Percentiles rank a stretch among this genome's conserved stretches.
phyloP scores from a whole-genome alignment of 2,888 invertebrate species.

The Chaitophorus viminalis region DNA sequence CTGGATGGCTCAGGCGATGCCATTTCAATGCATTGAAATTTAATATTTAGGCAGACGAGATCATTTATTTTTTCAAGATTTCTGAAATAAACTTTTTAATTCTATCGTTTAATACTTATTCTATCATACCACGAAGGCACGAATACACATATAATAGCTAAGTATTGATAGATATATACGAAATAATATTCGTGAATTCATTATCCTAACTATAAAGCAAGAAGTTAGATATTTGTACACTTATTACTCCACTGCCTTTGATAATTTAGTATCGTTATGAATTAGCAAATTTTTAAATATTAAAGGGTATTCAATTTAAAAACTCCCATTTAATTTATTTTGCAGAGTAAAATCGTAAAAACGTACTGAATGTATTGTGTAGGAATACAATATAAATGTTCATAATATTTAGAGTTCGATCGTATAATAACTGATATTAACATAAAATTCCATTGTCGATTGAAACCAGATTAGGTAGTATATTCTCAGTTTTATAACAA shows the following conservation, averaged over 20 bases:
- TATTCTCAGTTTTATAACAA: background rate
- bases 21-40: background rate
- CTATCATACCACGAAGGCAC: background rate
- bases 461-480: slow-evolving; percentile 1
- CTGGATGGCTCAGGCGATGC: background rate
- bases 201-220: background rate
- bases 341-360: background rate
- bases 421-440: slow-evolving; percentile 21
- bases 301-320: background rate
- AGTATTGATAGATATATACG: background rate
- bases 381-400: background rate
- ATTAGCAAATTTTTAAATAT: background rate
- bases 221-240: background rate
- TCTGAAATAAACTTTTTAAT: background rate
- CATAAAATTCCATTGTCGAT: slow-evolving; percentile 36
- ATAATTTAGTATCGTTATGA: background rate
- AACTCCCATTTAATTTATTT: slow-evolving; percentile 10
- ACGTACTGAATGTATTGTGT: too few relatives aligned
- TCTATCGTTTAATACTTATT: background rate
- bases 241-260: background rate
- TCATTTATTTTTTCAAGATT: background rate
- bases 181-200: background rate
- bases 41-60: background rate
- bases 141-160: background rate
- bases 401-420: background rate